Evolutionary conservation across 2,888 invertebrate genomes (phyloP), one percentile per base, ranked within the genome.

Genomic region (Troides oblongomaculatus): DNA sequence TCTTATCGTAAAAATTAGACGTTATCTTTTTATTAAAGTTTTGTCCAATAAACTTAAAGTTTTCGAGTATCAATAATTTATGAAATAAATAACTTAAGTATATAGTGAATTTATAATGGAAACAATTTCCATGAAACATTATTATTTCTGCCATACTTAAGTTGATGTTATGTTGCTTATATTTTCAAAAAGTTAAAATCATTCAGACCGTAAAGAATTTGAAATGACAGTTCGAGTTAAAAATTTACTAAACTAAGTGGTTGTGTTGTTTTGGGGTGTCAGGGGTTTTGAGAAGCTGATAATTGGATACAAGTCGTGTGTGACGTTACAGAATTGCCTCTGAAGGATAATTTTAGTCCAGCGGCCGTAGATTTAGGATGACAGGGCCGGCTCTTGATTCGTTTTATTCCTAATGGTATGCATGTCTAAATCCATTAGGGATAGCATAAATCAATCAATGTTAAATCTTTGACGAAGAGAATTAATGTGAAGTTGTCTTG

Each of bases 191-290:
- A 71, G 65, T 60, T 39, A 65, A 72, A 66, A 76, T 73, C 71
- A 71, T 69, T 74, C 72, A 72, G 72, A 76, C 76, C 78, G 78
- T 76, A 74, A 77, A 81, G 75, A 81, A 85, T 84, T 81, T 78
- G 81, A 82, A 78, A 75, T 83, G 87, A 86, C 84, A 77, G 74
- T 74, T 80, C 46, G 77, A 78, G 70, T 75, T 73, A 74, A 74
- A 76, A 76, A 75, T 73, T 77, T 75, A 74, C 74, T 75, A 74
- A 73, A 69, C 73, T 76, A 75, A 75, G 73, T 76, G 77, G 73
- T 71, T 65, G 68, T 70, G 78, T 84, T 80, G 81, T 85, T 86
- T 88, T 80, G 81, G 75, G 78, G 78, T 85, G 87, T 86, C 86
- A 82, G 77, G 70, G 71, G 77, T 72, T 83, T 85, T 85, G 84